These are phyloP conservation scores for Denticeps clupeoides DNA, from an alignment of 2,797 vertebrate genomes.

Conservation along the genomic window DNA sequence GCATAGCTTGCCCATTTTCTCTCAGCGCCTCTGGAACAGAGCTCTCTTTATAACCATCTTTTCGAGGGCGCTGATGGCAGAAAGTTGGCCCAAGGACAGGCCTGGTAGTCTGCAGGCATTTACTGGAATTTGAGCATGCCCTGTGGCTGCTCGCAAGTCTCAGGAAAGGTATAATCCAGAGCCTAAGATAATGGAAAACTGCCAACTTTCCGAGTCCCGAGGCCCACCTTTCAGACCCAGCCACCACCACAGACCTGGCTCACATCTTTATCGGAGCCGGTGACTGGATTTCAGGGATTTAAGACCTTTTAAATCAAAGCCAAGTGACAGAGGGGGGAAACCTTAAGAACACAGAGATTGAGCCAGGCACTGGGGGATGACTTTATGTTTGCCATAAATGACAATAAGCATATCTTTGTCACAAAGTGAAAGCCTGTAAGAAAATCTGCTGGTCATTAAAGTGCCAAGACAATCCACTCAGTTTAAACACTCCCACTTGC, in stretches of 20 bases:
- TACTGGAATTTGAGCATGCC: slow-evolving; percentile 64
- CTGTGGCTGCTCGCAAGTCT: slow-evolving; percentile 44
- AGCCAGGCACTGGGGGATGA: too few species aligned
- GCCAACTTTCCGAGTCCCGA: slow-evolving; percentile 35
- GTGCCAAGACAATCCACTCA: too few species aligned
- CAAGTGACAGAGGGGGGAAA: too few species aligned
- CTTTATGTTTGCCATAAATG: too few species aligned
- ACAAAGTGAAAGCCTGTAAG: too few species aligned
- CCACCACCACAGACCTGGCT: slow-evolving; percentile 10
- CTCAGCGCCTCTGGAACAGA: slow-evolving; percentile 73
- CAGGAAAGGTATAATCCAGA: slow-evolving; percentile 48
- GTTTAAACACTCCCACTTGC: too few species aligned
- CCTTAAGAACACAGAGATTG: too few species aligned
- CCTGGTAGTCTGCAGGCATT: slow-evolving; percentile 64
- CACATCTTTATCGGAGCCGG: not conserved
- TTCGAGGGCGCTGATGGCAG: slow-evolving; percentile 57
- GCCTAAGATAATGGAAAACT: slow-evolving; percentile 35
- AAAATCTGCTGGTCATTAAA: too few species aligned
- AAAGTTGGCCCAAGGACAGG: slow-evolving; percentile 64
- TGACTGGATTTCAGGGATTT: too few species aligned
- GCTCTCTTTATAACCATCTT: slow-evolving; percentile 77
- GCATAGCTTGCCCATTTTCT: slow-evolving; percentile 81
- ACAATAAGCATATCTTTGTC: too few species aligned
- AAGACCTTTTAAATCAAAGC: too few species aligned
- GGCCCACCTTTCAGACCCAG: slow-evolving; percentile 35